Percentiles rank a stretch among this genome's conserved stretches.
These are phyloP conservation scores for Synanthedon formicaeformis DNA, from an alignment of 2,888 invertebrate species.

Conservation along the genomic window DNA sequence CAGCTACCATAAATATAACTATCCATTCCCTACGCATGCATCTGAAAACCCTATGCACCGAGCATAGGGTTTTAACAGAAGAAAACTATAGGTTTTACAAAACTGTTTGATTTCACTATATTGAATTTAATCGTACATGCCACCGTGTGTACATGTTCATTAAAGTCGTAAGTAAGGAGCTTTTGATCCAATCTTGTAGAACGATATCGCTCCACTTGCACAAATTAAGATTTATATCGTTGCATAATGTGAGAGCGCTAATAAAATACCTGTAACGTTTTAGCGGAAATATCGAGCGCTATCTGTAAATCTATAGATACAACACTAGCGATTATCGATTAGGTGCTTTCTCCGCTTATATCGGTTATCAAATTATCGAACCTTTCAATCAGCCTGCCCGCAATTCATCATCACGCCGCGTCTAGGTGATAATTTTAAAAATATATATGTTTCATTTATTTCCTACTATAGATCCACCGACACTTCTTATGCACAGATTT, in stretches of 20 bases:
- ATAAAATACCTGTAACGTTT: slow-evolving; percentile 1
- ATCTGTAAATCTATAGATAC: slow-evolving; percentile 5
- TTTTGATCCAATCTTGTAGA: not conserved
- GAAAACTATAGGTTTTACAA: too few relatives aligned
- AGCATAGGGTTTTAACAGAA: too few relatives aligned
- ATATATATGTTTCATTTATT: too few relatives aligned
- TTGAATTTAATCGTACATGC: too few relatives aligned
- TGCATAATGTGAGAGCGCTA: not conserved
- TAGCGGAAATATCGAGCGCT: slow-evolving; percentile 3
- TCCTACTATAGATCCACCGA: too few relatives aligned
- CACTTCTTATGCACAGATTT: too few relatives aligned
- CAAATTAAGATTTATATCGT: not conserved
- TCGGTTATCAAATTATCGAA: slow-evolving; percentile 16
- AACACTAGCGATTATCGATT: slow-evolving; percentile 28
- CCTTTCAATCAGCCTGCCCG: slow-evolving; percentile 20
- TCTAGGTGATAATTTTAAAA: not conserved
- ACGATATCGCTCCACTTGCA: not conserved
- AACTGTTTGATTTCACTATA: too few relatives aligned
- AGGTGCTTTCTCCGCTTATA: slow-evolving; percentile 29
- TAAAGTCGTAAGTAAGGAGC: too few relatives aligned
- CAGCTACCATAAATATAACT: too few relatives aligned
- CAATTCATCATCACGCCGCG: not conserved
- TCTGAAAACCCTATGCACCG: too few relatives aligned
- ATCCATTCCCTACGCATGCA: too few relatives aligned
- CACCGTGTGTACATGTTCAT: too few relatives aligned